phyloP scores from a whole-genome alignment of 2,888 invertebrate genomes.

The Trichacis sp. region DNA sequence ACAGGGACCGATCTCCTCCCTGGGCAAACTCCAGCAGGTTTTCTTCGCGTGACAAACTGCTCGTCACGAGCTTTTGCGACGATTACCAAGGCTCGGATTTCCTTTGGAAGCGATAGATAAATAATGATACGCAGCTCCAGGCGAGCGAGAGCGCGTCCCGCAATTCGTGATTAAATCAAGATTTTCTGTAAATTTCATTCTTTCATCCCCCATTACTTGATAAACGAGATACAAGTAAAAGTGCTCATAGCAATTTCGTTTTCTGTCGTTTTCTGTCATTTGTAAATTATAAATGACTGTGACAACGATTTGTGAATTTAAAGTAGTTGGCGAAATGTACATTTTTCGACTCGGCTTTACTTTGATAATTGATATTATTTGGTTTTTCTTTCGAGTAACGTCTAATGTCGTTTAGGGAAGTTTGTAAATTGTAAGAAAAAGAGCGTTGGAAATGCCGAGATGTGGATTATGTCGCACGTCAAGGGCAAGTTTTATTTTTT shows the following conservation, averaged over 20 bases:
- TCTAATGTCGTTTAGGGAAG: too few relatives aligned
- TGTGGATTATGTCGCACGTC: too few relatives aligned
- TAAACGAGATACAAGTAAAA: conserved; percentile 26
- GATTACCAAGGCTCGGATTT: not conserved
- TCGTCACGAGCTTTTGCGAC: not conserved
- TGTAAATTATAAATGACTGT: conserved; percentile 10
- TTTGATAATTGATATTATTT: too few relatives aligned
- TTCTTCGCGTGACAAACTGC: not conserved
- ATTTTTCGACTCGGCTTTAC: not conserved
- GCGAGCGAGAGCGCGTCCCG: conserved; percentile 60
- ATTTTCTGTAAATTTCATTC: conserved; percentile 68
- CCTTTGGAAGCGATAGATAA: not conserved
- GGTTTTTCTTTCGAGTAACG: conserved; percentile 20
- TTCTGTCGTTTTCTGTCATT: conserved; percentile 4
- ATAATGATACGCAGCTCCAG: conserved; percentile 55
- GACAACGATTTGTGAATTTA: too few relatives aligned
- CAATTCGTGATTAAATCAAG: conserved; percentile 57
- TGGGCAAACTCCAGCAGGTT: conserved; percentile 51
- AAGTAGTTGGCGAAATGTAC: not conserved
- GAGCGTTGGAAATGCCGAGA: too few relatives aligned
- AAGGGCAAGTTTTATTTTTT: conserved; percentile 36
- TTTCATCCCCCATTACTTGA: conserved; percentile 53
- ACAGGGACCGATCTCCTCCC: conserved; percentile 62
- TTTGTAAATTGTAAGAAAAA: too few relatives aligned
- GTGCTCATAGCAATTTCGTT: conserved; percentile 17